phyloP scores from a whole-genome alignment of 2,113 vertebrate species.

The Perca fluviatilis region DNA sequence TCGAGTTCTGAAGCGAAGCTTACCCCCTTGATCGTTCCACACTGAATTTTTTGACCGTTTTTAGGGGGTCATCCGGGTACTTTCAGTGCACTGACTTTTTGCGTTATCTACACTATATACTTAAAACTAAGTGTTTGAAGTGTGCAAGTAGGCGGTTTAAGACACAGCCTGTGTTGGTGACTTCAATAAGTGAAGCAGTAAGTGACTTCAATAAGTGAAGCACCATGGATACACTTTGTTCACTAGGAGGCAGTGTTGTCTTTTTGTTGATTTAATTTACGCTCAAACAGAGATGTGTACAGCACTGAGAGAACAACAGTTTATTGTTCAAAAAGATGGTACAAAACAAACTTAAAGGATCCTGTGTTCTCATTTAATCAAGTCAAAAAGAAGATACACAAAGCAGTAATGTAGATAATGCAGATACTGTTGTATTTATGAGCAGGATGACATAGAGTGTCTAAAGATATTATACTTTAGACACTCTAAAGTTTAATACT shows the following conservation, averaged over 20 bases:
- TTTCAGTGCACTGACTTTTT: no score
- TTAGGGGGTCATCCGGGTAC: no score
- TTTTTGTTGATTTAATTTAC: neutral
- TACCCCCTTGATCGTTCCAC: no score
- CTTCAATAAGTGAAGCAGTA: no score
- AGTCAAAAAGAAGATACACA: neutral
- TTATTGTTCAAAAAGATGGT: neutral
- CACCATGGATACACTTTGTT: neutral
- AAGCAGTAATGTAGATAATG: neutral
- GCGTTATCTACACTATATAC: no score
- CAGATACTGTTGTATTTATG: neutral
- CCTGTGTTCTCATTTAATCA: neutral
- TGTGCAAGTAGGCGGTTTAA: no score
- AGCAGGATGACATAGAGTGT: neutral
- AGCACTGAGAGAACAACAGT: neutral
- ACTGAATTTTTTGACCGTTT: no score
- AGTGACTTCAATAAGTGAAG: neutral
- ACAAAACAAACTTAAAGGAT: neutral
- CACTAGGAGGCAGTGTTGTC: constrained; percentile 58
- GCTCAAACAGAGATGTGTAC: neutral
- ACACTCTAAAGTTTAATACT: no score
- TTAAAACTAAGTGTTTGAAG: no score
- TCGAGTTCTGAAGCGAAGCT: no score
- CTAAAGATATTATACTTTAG: no score
- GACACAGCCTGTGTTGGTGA: no score